These are phyloP conservation scores for Lasaia peninsularis DNA, from an alignment of 1,140 invertebrate species.

Conservation along the genomic window DNA sequence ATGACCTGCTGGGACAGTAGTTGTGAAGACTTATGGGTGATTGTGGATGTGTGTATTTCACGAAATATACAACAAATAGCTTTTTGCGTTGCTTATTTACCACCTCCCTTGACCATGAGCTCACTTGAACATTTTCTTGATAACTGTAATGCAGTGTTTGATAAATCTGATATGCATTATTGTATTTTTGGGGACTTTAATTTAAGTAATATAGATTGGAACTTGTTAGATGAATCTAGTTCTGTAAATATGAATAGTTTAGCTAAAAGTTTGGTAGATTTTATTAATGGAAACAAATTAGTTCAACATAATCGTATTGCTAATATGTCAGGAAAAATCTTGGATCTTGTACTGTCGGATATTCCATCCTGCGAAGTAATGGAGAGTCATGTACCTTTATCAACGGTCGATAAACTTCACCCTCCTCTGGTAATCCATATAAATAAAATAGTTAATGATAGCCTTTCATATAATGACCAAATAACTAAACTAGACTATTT, in stretches of 20 bases:
- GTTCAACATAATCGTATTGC: neutral
- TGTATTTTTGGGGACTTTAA: constrained; percentile 34
- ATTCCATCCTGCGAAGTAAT: neutral
- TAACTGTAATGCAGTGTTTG: constrained; percentile 8
- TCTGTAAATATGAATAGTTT: neutral
- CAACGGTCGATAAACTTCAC: neutral
- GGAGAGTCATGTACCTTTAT: neutral
- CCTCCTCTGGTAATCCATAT: neutral
- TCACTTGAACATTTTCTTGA: constrained; percentile 9
- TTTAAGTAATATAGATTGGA: constrained; percentile 10
- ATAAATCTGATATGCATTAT: neutral
- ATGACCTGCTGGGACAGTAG: constrained; percentile 3
- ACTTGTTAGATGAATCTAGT: constrained; percentile 12
- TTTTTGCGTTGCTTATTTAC: constrained; percentile 16
- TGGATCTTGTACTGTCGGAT: neutral
- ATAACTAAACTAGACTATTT: constrained; percentile 3
- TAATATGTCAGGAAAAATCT: neutral
- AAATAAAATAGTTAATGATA: neutral
- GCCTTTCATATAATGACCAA: neutral
- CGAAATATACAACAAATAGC: neutral
- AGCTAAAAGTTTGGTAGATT: constrained; percentile 1
- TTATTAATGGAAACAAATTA: neutral
- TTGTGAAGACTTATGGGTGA: constrained; percentile 21
- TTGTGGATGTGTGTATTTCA: constrained; percentile 9
- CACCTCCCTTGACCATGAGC: neutral